Evolutionary conservation across 2,888 invertebrate genomes (phyloP).

Genomic region (Drosophila neotestacea): DNA sequence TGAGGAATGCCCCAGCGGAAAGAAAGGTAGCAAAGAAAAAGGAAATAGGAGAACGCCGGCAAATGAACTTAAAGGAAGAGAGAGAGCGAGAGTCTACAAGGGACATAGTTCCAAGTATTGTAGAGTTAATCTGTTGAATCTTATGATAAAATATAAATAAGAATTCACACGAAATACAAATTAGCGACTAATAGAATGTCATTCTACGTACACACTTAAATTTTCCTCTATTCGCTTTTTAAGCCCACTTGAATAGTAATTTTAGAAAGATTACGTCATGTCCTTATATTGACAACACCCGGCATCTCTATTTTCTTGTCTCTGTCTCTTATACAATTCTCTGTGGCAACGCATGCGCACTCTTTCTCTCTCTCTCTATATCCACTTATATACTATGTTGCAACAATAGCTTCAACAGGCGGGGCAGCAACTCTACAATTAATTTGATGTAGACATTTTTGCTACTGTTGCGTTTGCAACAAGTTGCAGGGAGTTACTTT

Average conservation of each 20-base stretch:
- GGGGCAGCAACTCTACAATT: constrained; percentile 38
- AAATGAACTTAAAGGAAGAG: constrained; percentile 2
- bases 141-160: constrained; percentile 1
- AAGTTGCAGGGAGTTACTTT: constrained; percentile 58
- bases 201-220: neutral
- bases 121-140: constrained; percentile 80
- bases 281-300: constrained; percentile 63
- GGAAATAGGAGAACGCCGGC: constrained; percentile 24
- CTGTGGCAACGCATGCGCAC: too few species aligned
- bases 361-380: constrained; percentile 4
- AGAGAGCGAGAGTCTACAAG: constrained; percentile 34
- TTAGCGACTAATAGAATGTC: neutral
- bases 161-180: neutral
- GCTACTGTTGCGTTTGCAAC: constrained; percentile 60
- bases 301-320: constrained; percentile 36
- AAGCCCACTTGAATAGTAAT: neutral
- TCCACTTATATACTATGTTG: constrained; percentile 5
- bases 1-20: constrained; percentile 16
- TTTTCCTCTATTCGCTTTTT: neutral
- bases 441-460: constrained; percentile 15
- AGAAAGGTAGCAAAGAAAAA: neutral
- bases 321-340: neutral
- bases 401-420: constrained; percentile 1
- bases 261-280: constrained; percentile 74
- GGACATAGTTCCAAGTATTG: constrained; percentile 17